Base-by-base conservation (phyloP, 2,888 invertebrate species). In the Xanthorhoe spadicearia region DNA sequence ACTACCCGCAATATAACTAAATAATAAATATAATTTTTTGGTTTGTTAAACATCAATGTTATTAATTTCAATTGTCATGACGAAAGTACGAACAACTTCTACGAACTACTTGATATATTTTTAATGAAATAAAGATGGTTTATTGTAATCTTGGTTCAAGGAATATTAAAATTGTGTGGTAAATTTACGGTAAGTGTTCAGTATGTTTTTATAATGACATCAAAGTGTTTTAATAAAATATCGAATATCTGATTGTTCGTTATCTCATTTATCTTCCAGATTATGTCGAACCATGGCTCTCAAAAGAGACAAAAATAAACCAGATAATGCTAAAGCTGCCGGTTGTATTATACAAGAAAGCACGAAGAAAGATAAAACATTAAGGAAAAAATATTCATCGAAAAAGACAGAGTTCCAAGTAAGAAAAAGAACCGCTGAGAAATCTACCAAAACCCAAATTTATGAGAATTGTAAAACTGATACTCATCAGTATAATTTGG, bases 51-150 rank as follows among this genome's bases (percentile, higher is more conserved):
- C 17, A 6, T 19, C 15, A 9, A 18, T 32, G n/a, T 49, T 19
- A 23, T 32, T 46, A 4, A 17, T 35, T 52, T 58, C 19, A 38
- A 48, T 49, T 61, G 32, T 58, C 15, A 59, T 61, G 68, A 71
- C 69, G 73, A 71, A 66, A 71, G 66, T 68, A 51, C 43, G n/a
- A 38, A 49, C 1, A 57, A 50, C 68, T 69, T 66, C 19, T 63
- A 46, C 43, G n/a, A n/a, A n/a, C 54, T 59, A 38, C 8, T 38
- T 23, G 13, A 38, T 38, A 35, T 38, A 23, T 13, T 13, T 43
- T 43, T 43, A 43, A 32, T 32, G 3, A 43, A 13, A 43, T 43
- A 38, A 38, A 38, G 10, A 43, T 43, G 38, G 13, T 43, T 43
- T 1, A 43, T 13, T 43, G 38, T 43, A 43, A 43, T 43, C 2